Evolutionary conservation across 1,140 invertebrate genomes (phyloP).

Genomic region (Meloidogyne hapla): DNA sequence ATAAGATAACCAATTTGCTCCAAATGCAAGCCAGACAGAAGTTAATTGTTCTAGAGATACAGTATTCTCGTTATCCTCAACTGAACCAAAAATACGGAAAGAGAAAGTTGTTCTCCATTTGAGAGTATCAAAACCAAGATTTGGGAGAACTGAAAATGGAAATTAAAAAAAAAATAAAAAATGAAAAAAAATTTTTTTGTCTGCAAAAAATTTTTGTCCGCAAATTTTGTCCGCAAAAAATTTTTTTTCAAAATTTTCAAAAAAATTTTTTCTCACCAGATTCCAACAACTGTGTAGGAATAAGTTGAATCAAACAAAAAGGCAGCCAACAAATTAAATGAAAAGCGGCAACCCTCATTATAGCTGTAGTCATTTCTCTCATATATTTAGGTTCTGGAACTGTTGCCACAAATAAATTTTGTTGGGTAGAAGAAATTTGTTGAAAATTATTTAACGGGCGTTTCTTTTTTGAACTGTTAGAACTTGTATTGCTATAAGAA

Average conservation of each 20-base stretch:
- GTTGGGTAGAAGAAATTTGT: constrained; percentile 14
- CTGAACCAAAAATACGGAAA: constrained; percentile 1
- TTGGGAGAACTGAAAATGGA: constrained; percentile 14
- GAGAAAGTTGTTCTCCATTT: constrained; percentile 30
- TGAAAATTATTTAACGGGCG: background rate
- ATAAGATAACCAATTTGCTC: constrained; percentile 60
- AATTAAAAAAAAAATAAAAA: constrained; percentile 5
- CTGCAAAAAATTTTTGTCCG: no score
- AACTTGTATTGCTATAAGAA: background rate
- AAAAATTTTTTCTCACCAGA: constrained; percentile 27
- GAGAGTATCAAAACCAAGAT: constrained; percentile 35
- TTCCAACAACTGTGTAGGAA: constrained; percentile 24
- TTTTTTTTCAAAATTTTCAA: no score
- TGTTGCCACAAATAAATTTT: constrained; percentile 31
- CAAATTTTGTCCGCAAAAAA: no score
- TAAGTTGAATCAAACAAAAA: constrained; percentile 53
- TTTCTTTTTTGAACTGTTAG: background rate
- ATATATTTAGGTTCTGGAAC: constrained; percentile 58
- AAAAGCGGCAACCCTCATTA: constrained; percentile 59
- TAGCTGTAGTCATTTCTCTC: constrained; percentile 59
- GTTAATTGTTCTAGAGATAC: background rate
- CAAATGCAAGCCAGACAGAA: constrained; percentile 50
- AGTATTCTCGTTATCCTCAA: background rate
- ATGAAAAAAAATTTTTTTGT: background rate
- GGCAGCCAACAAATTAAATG: constrained; percentile 63